Base-by-base conservation (phyloP, 2,888 invertebrate species). In the Latrodectus elegans region DNA sequence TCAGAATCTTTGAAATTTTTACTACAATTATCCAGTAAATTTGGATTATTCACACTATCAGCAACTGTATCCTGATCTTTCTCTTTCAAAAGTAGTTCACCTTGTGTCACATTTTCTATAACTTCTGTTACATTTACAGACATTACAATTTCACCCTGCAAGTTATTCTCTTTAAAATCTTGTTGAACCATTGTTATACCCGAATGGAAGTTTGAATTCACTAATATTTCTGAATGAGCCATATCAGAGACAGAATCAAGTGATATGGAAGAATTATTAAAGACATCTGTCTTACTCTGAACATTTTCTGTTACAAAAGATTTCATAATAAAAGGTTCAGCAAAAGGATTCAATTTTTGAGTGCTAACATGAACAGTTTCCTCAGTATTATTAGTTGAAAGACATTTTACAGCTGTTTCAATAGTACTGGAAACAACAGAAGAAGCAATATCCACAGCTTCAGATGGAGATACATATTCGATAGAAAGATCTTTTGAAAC, bases 301-400 rank as follows among this genome's bases (percentile, higher is more conserved):
- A 17, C 51, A 15, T 65, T 52, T 72, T 79, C 79, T 38, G 68
- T 17, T 75, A 84, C 49, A 73, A 81, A 81, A 53, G 80, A 74
- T 71, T 81, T 86, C 86, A 86, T 86, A 2, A 81, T 76, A 68
- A 88, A 88, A 75, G 88, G 88, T 53, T 79, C 75, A 38, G 88
- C 88, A 71, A 71, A 84, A 10, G 88, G 88, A 75, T 88, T 88
- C 9, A 88, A 55, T n/a, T 70, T 67, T 14, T 8, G 8, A 8
- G 82, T 10, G 14, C 52, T 72, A 17, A 71, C 53, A 9, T 51
- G 68, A 17, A 26, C 3, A 17, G 72, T 6, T 26, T 77, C 68
- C n/a, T n/a, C 15, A 12, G 38, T 4, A 26, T 72, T 77, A 65
- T 26, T 64, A 11, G 73, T 68, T 14, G 81, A 73, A 60, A 88